These are phyloP conservation scores for Plumapathes pennacea DNA, from an alignment of 92 coral and sea anemone species.

Conservation along the genomic window DNA sequence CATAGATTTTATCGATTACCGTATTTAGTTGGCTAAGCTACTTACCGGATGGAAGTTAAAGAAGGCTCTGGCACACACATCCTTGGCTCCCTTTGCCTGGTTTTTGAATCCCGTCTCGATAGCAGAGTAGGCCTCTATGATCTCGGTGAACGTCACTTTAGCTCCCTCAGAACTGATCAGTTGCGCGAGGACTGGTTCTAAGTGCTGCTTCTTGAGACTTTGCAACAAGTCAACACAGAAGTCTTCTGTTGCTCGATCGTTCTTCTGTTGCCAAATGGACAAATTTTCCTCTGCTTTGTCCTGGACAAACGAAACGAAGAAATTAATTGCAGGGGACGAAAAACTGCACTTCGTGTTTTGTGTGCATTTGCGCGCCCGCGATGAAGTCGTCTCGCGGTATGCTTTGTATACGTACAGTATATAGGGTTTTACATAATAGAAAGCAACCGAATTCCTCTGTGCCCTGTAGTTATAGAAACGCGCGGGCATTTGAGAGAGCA, in stretches of 20 bases:
- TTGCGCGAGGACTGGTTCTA: constrained; percentile 47
- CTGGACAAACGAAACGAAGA: constrained; percentile 6
- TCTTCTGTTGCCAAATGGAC: constrained; percentile 25
- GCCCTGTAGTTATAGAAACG: no score
- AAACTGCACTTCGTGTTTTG: no score
- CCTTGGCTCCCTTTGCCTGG: constrained; percentile 43
- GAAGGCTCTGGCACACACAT: constrained; percentile 54
- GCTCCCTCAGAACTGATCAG: constrained; percentile 36
- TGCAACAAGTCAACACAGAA: constrained; percentile 37
- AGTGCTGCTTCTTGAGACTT: constrained; percentile 23
- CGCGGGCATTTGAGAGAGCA: no score
- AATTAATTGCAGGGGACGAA: no score
- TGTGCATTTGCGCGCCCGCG: no score
- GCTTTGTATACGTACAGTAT: no score
- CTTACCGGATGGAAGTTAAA: constrained; percentile 60
- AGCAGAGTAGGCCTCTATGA: constrained; percentile 26
- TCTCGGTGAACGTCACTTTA: constrained; percentile 31
- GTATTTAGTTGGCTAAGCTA: no score
- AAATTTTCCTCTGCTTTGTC: constrained; percentile 13
- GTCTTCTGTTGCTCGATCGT: constrained; percentile 35
- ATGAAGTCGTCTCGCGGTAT: no score
- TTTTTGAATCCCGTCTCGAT: constrained; percentile 35
- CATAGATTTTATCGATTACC: no score
- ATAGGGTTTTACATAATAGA: no score
- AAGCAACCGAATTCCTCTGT: no score